Percentiles rank a stretch among this genome's conserved stretches.
Evolutionary conservation across 1,140 invertebrate genomes (phyloP).

Genomic region (Zaprionus gabonicus): DNA sequence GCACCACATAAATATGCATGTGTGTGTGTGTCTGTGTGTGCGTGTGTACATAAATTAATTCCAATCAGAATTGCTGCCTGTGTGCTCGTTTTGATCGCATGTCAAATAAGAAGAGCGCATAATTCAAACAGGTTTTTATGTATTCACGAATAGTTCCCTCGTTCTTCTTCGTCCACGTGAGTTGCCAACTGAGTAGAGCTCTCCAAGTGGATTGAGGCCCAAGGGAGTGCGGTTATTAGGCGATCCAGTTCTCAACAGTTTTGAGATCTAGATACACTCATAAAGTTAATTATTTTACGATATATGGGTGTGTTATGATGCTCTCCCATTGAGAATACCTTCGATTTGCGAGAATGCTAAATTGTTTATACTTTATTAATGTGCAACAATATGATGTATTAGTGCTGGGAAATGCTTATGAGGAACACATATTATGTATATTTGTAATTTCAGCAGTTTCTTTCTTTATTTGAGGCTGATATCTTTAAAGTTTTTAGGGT

Average conservation of each 20-base stretch:
- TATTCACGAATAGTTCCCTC: slow-evolving; percentile 33
- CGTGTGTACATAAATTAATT: slow-evolving; percentile 65
- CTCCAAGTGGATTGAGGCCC: neutral
- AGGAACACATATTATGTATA: neutral
- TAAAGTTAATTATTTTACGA: neutral
- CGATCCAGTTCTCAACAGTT: slow-evolving; percentile 22
- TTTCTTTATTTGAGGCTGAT: neutral
- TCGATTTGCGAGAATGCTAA: too few relatives aligned
- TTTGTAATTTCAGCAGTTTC: neutral
- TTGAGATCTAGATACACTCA: neutral
- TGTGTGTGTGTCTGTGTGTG: neutral
- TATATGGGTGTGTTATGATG: neutral
- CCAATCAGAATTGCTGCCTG: slow-evolving; percentile 46
- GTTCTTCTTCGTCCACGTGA: slow-evolving; percentile 39
- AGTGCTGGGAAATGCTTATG: neutral
- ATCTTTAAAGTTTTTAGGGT: neutral
- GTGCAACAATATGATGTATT: neutral
- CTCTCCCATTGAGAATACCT: neutral
- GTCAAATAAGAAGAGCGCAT: slow-evolving; percentile 68
- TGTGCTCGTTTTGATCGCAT: slow-evolving; percentile 53
- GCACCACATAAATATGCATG: slow-evolving; percentile 1
- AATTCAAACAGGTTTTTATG: slow-evolving; percentile 68
- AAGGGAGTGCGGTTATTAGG: slow-evolving; percentile 17
- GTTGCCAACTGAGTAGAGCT: slow-evolving; percentile 1
- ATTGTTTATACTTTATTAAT: neutral